Conservation (phyloP, 1,140 invertebrate genomes). For the Augochlora pura region DNA sequence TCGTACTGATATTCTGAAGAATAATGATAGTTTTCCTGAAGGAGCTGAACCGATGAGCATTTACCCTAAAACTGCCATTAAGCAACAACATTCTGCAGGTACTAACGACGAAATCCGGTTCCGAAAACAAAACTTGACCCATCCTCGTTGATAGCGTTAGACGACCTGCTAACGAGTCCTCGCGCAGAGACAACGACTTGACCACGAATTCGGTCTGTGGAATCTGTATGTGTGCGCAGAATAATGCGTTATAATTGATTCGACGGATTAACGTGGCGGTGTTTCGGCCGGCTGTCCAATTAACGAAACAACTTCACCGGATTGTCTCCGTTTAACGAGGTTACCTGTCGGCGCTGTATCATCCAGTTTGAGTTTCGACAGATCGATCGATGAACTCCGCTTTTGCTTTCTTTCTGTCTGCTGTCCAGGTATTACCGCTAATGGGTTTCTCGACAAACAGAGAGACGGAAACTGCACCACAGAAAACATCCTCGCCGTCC, state of each 20-base stretch:
- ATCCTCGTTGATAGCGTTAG: too few species aligned
- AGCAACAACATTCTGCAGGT: too few species aligned
- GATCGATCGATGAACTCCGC: not conserved
- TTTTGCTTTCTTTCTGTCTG: not conserved
- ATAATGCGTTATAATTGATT: conserved; percentile 44
- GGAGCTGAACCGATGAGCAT: too few species aligned
- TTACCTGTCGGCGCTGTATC: not conserved
- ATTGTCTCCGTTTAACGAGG: conserved; percentile 42
- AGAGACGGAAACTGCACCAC: too few species aligned
- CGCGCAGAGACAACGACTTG: too few species aligned
- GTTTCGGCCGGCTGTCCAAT: conserved; percentile 28
- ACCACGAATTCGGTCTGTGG: not conserved
- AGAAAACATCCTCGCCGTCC: too few species aligned
- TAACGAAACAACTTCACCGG: conserved; percentile 32
- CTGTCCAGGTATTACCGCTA: not conserved
- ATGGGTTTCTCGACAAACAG: too few species aligned
- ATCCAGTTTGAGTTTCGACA: conserved; percentile 4
- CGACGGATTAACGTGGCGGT: conserved; percentile 20
- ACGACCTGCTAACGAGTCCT: not conserved
- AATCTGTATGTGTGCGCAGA: not conserved
- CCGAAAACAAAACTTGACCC: too few species aligned
- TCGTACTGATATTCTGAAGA: too few species aligned
- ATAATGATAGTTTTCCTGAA: too few species aligned
- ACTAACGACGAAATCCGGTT: too few species aligned
- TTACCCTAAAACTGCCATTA: too few species aligned